Evolutionary conservation across 2,888 invertebrate species (phyloP), one percentile per base, ranked within the genome.

Genomic region (Lithosia quadra): DNA sequence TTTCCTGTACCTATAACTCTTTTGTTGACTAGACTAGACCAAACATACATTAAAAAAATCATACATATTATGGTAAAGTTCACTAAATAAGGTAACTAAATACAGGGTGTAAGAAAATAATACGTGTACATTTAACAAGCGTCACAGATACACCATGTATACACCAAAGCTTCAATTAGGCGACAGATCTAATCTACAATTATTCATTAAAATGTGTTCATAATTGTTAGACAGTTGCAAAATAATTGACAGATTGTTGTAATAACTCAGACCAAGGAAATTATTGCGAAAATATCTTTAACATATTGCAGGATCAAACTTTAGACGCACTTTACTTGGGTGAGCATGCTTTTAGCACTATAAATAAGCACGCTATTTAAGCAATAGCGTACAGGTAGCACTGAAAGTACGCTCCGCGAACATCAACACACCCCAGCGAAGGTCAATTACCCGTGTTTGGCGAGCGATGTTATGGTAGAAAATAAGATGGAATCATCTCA

Each of bases 21-120:
- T 11, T 33, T 34, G 33, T 28, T 43, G 61, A 63, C 53, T 33
- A 39, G n/a, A 60, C 24, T 22, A n/a, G n/a, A 53, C 21, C n/a
- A 28, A 28, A 28, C 15, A 53, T 11, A 55, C 34, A 72, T 49
- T 68, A 64, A 67, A 69, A 36, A 68, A 66, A 67, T 74, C 65
- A 57, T 68, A 59, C 13, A 62, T 56, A 55, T 34, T 7, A 60
- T 1, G 5, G 5, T 21, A 59, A 24, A 21, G 24, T 70, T 73
- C 71, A 80, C 75, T 79, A 76, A 69, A 73, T 58, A 59, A 65
- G 74, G 79, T 79, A 78, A 80, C 76, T 74, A 76, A 0, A 59
- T 73, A 74, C 68, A 77, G 33, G n/a, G 55, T 15, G 39, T 61
- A 63, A 0, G 11, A 21, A 49, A 49, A 33, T 49, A 49, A 49